Percentiles rank a stretch among this genome's conserved stretches.
These are phyloP conservation scores for Syrphus vitripennis DNA, from an alignment of 2,888 invertebrate genomes.

Conservation along the genomic window DNA sequence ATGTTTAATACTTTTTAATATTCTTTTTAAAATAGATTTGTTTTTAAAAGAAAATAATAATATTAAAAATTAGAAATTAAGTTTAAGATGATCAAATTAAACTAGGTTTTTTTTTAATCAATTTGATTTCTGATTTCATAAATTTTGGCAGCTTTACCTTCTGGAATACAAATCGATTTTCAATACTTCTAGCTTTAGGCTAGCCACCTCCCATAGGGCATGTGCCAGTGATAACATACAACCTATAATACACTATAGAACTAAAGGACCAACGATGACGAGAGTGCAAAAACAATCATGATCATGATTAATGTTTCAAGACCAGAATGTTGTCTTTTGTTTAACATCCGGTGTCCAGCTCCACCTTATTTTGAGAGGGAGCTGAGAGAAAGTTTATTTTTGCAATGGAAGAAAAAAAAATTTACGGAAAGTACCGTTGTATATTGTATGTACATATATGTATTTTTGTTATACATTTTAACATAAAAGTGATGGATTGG, in stretches of 20 bases:
- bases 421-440: not conserved
- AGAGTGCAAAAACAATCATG: not conserved
- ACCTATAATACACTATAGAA: not conserved
- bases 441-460: too few species aligned
- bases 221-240: not conserved
- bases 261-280: not conserved
- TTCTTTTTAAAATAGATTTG: too few species aligned
- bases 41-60: too few species aligned
- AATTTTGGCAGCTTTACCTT: not conserved
- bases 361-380: not conserved
- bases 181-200: not conserved
- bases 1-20: too few species aligned
- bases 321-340: not conserved
- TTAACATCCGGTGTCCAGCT: not conserved
- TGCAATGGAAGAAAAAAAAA: not conserved
- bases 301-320: not conserved
- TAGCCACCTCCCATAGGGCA: not conserved
- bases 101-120: too few species aligned
- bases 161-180: not conserved
- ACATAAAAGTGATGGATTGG: not conserved
- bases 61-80: too few species aligned
- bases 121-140: not conserved
- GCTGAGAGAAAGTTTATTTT: not conserved
- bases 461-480: not conserved
- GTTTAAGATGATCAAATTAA: too few species aligned